Conservation (phyloP, 2,113 vertebrate species). For the Ophthalmolycus amberensis region DNA sequence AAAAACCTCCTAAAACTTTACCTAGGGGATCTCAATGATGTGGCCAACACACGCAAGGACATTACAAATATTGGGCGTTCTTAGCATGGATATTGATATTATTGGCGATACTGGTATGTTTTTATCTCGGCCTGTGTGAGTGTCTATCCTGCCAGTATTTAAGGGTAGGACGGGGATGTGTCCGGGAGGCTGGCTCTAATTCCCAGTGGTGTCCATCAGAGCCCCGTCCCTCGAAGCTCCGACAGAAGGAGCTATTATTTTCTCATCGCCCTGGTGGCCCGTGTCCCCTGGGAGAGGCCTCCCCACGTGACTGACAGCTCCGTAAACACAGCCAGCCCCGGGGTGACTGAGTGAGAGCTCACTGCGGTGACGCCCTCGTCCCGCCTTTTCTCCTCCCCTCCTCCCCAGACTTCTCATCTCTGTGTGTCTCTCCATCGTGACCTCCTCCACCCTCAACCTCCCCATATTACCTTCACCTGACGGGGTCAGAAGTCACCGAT, state of each 20-base stretch:
- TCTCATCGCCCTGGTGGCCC: constrained; percentile 73
- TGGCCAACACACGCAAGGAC: not conserved
- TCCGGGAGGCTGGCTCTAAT: constrained; percentile 77
- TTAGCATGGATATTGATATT: constrained; percentile 25
- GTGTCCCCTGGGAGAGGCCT: constrained; percentile 72
- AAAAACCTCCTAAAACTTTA: not conserved
- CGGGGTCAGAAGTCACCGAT: constrained; percentile 66
- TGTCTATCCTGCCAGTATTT: constrained; percentile 60
- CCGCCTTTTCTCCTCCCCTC: constrained; percentile 35
- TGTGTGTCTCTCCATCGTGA: constrained; percentile 62
- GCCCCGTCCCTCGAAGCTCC: constrained; percentile 82
- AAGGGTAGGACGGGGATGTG: constrained; percentile 67
- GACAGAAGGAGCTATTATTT: constrained; percentile 87
- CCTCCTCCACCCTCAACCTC: constrained; percentile 68
- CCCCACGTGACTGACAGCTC: constrained; percentile 78
- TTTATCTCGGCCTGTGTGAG: constrained; percentile 12
- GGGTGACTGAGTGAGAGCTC: constrained; percentile 71
- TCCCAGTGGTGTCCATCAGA: constrained; percentile 84
- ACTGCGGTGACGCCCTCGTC: constrained; percentile 50
- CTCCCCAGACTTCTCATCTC: constrained; percentile 43
- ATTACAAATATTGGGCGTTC: not conserved
- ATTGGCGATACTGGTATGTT: constrained; percentile 7
- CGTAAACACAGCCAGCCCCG: constrained; percentile 74
- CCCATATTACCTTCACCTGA: constrained; percentile 70
- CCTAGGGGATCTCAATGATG: not conserved